Evolutionary conservation across 2,113 vertebrate species (phyloP).

Genomic region (Picathartes gymnocephalus): DNA sequence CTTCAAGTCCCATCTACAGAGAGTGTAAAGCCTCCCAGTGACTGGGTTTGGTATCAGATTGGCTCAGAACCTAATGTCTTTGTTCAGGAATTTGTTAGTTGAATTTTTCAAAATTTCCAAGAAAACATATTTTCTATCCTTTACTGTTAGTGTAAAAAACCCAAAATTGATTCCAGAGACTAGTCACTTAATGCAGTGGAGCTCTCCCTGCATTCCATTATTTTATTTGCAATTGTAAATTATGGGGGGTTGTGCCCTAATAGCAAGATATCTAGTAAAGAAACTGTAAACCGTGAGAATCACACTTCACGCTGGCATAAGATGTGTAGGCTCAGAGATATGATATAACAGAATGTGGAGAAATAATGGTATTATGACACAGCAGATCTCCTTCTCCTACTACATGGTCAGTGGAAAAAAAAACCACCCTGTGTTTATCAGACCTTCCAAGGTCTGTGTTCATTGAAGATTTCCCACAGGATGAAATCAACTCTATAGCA

Average conservation of each 20-base stretch:
- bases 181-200: neutral
- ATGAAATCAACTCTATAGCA: neutral
- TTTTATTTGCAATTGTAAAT: neutral
- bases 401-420: accelerated
- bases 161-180: neutral
- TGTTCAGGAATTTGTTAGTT: neutral
- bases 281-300: neutral
- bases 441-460: neutral
- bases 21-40: neutral
- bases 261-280: neutral
- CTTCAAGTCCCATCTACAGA: neutral
- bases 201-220: neutral
- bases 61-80: neutral
- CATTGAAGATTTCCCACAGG: neutral
- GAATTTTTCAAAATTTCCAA: neutral
- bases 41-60: neutral
- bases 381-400: neutral
- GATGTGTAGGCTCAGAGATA: neutral
- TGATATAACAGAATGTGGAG: neutral
- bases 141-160: neutral
- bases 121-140: neutral
- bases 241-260: neutral
- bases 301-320: neutral
- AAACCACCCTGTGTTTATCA: neutral
- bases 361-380: neutral